Conservation (phyloP, 1,140 invertebrate species). For the Zeugodacus cucurbitae region DNA sequence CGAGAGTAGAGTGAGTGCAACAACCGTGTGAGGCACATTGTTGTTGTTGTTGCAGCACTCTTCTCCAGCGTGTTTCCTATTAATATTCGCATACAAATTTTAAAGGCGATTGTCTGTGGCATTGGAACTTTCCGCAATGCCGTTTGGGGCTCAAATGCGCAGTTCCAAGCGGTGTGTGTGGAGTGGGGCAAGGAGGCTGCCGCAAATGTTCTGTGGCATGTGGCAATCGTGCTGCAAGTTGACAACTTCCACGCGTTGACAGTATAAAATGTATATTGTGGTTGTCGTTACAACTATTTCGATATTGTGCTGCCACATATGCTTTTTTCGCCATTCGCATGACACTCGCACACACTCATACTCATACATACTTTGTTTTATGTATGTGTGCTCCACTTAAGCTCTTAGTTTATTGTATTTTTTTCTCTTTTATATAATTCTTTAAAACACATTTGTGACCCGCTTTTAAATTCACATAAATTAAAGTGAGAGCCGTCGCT, state of each 20-base stretch:
- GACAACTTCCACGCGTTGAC: constrained; percentile 6
- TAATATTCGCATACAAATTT: constrained; percentile 18
- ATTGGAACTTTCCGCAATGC: neutral
- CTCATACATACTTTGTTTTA: neutral
- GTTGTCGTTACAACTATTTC: constrained; percentile 19
- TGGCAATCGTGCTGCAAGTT: neutral
- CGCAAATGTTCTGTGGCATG: neutral
- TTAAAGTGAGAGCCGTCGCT: no score
- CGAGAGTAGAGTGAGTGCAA: neutral
- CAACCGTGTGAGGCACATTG: neutral
- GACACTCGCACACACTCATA: no score
- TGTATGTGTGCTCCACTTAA: neutral
- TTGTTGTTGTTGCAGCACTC: neutral
- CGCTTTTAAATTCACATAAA: no score
- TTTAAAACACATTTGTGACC: no score
- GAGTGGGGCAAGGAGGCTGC: neutral
- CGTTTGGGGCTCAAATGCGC: constrained; percentile 13
- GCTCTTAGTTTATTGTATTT: neutral
- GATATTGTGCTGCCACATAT: neutral
- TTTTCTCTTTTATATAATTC: neutral
- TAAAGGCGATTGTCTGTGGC: constrained; percentile 21
- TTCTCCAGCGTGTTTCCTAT: neutral
- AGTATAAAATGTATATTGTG: neutral
- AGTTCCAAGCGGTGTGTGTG: neutral
- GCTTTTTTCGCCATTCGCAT: neutral